Evolutionary conservation across 1,140 invertebrate species (phyloP).

Genomic region (Stratiolaelaps scimitus): DNA sequence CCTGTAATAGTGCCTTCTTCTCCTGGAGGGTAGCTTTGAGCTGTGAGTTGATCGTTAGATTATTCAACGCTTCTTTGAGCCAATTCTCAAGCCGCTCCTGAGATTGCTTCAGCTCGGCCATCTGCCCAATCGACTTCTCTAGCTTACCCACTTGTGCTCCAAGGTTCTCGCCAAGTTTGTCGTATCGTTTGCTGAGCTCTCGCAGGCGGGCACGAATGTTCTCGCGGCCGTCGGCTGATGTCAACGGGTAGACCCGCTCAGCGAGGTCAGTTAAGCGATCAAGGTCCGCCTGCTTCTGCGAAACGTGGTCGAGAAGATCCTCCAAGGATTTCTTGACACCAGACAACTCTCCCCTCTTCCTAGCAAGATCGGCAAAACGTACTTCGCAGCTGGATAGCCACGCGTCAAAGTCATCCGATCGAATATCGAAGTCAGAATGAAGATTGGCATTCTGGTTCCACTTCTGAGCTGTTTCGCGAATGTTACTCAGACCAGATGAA

Average conservation of each 20-base stretch:
- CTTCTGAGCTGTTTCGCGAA: conserved; percentile 18
- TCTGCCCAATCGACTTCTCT: conserved; percentile 20
- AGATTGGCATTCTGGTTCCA: conserved; percentile 21
- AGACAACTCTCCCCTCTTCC: background rate
- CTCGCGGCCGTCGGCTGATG: conserved; percentile 81
- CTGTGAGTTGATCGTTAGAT: conserved; percentile 74
- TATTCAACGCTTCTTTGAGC: conserved; percentile 71
- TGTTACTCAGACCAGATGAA: background rate
- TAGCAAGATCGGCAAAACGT: background rate
- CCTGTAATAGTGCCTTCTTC: conserved; percentile 81
- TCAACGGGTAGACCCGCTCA: conserved; percentile 80
- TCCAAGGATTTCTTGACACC: conserved; percentile 33
- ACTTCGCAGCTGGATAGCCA: conserved; percentile 20
- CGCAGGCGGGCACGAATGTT: conserved; percentile 72
- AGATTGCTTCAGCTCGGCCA: conserved; percentile 45
- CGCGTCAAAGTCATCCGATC: conserved; percentile 12
- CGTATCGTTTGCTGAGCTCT: conserved; percentile 13
- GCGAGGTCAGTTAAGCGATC: conserved; percentile 73
- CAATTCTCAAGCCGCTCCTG: conserved; percentile 84
- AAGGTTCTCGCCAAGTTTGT: conserved; percentile 16
- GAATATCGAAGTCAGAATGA: conserved; percentile 23
- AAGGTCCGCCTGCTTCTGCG: conserved; percentile 64
- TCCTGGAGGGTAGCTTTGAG: conserved; percentile 79
- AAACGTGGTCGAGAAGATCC: conserved; percentile 62
- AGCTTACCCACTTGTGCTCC: background rate